Percentiles rank a stretch among this genome's conserved stretches.
These are phyloP conservation scores for Syngnathus rostellatus DNA, from an alignment of 2,797 vertebrate genomes.

Conservation along the genomic window DNA sequence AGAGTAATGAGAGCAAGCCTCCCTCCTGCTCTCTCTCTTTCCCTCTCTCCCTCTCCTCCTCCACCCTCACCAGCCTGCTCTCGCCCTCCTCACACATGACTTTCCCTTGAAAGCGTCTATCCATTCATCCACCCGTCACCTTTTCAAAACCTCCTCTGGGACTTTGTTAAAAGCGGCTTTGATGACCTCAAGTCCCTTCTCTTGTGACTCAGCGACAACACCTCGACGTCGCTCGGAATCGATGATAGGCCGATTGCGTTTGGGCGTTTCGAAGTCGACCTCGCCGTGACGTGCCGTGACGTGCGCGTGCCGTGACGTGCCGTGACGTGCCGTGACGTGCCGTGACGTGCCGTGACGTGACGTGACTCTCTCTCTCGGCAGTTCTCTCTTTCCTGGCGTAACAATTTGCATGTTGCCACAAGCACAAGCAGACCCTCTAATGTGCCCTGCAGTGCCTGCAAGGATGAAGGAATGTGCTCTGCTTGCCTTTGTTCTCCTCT, in stretches of 20 bases:
- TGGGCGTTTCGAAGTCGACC: background rate
- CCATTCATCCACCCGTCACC: conserved; percentile 11
- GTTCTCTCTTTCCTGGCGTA: background rate
- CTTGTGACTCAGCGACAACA: background rate
- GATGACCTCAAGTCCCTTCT: background rate
- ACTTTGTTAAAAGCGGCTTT: background rate
- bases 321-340: background rate
- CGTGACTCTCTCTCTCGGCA: background rate
- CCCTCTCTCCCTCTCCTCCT: conserved; percentile 9
- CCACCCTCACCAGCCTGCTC: conserved; percentile 29
- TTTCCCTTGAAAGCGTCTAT: background rate
- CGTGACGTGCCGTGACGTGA: background rate
- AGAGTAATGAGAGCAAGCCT: conserved; percentile 72
- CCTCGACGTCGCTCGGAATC: conserved; percentile 1
- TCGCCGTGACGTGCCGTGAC: background rate
- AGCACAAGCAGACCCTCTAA: conserved; percentile 1
- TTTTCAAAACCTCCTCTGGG: background rate
- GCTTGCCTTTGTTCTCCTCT: background rate
- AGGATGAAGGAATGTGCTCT: background rate
- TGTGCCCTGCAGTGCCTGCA: background rate
- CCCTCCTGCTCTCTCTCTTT: conserved; percentile 5
- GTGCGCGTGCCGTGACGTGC: too few relatives aligned
- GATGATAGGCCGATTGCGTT: conserved; percentile 1
- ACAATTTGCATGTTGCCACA: conserved; percentile 1
- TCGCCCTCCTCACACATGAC: conserved; percentile 9